phyloP scores from a whole-genome alignment of 2,888 invertebrate genomes.

The Lobophora halterata region DNA sequence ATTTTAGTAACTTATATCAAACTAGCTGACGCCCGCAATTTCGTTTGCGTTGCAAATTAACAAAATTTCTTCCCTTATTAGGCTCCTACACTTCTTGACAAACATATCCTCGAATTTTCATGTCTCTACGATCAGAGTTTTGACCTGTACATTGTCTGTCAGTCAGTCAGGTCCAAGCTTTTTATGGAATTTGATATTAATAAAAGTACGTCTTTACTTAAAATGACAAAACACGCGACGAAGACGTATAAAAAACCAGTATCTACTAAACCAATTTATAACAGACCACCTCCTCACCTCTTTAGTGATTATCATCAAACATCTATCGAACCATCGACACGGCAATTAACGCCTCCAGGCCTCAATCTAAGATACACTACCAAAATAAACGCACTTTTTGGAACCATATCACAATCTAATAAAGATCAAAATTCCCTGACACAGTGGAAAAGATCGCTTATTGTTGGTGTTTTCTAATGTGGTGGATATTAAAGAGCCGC shows the following conservation, averaged over 20 bases:
- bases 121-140: too few relatives aligned
- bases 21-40: too few relatives aligned
- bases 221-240: too few relatives aligned
- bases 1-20: too few relatives aligned
- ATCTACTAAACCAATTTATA: constrained; percentile 28
- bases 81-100: too few relatives aligned
- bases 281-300: constrained; percentile 55
- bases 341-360: constrained; percentile 48
- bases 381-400: constrained; percentile 2
- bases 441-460: constrained; percentile 3
- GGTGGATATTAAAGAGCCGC: constrained; percentile 28
- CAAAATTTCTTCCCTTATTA: too few relatives aligned
- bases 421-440: constrained; percentile 8
- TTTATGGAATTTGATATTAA: too few relatives aligned
- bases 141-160: too few relatives aligned
- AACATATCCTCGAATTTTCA: too few relatives aligned
- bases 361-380: constrained; percentile 16
- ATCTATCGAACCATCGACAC: constrained; percentile 46
- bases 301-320: constrained; percentile 42
- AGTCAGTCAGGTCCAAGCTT: too few relatives aligned
- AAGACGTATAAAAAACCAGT: constrained; percentile 11
- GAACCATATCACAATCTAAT: neutral
- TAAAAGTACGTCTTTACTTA: too few relatives aligned
- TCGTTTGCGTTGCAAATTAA: too few relatives aligned
- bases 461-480: constrained; percentile 24